Evolutionary conservation across 2,113 vertebrate genomes (phyloP), one percentile per base, ranked within the genome.

Genomic region (Carettochelys insculpta): DNA sequence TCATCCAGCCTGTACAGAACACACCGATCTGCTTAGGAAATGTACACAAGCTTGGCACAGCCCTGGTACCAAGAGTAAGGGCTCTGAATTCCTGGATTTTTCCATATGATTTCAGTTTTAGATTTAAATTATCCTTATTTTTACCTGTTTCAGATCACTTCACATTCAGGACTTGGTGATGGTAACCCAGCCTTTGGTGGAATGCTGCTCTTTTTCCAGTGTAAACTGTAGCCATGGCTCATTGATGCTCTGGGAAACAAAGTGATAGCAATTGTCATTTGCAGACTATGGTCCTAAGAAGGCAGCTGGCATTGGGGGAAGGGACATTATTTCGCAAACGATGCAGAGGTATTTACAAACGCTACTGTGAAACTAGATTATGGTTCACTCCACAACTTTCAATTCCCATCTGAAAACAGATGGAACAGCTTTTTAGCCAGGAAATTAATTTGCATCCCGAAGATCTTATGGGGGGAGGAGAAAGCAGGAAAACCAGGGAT

Each of bases 391-490:
- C 73, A 82, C 27, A 22, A 52, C 56, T 93, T 82, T 65, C 31
- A 77, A 43, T 71, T 47, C 34, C 61, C 65, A 19, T 86, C 92
- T 43, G 5, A 43, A 80, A 43, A 8, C 20, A 82, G 87, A 29
- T 4, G 88, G 79, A 92, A 75, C 17, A 20, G 68, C 86, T 76
- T 82, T 83, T 31, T 86, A 87, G 45, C 6, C 45, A 88, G 38
- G 76, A 95, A 78, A 92, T 58, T 34, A 54, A 71, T 34, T 61
- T 43, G 27, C 48, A 76, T 17, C 38, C 43, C 47, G 61, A 5
- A 9, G 2, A 50, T 61, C 77, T 88, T 76, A 29, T 11, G 38
- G 4, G 13, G 50, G 11, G 58, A 76, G 84, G 82, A 1, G 76
- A 5, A 43, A 1, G 41, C 2, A 52, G 45, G 29, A 77, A 43